Conservation (phyloP, 2,797 vertebrate genomes). For the Eurystomus glaucurus region DNA sequence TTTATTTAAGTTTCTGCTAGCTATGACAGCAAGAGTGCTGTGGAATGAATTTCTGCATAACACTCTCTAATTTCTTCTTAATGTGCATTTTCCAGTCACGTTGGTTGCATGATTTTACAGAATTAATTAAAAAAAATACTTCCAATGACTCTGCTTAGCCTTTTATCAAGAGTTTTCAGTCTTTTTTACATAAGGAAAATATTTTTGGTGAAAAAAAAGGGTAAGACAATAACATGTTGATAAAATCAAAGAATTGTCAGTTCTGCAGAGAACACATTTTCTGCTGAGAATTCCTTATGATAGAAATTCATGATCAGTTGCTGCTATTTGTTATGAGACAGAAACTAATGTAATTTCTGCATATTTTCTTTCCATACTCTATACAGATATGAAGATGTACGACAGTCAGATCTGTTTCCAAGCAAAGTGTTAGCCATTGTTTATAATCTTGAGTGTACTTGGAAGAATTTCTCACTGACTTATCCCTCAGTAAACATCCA, state of each 20-base stretch:
- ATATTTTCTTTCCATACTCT: not conserved
- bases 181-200: not conserved
- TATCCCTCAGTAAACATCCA: not conserved
- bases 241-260: not conserved
- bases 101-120: not conserved
- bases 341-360: not conserved
- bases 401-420: not conserved
- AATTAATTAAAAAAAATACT: not conserved
- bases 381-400: not conserved
- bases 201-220: not conserved
- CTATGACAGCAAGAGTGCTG: not conserved
- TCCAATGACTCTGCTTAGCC: not conserved
- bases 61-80: not conserved
- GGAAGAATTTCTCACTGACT: not conserved
- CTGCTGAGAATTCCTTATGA: not conserved
- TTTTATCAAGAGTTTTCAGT: not conserved
- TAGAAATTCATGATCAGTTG: not conserved
- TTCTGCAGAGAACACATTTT: not conserved
- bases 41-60: not conserved
- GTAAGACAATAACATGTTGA: not conserved
- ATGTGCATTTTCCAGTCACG: fast-evolving
- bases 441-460: not conserved
- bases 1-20: not conserved
- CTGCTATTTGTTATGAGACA: not conserved
- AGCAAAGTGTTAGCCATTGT: not conserved